Percentiles rank a stretch among this genome's conserved stretches.
phyloP scores from a whole-genome alignment of 2,797 vertebrate species.

The Microctenopoma steveboyesi region DNA sequence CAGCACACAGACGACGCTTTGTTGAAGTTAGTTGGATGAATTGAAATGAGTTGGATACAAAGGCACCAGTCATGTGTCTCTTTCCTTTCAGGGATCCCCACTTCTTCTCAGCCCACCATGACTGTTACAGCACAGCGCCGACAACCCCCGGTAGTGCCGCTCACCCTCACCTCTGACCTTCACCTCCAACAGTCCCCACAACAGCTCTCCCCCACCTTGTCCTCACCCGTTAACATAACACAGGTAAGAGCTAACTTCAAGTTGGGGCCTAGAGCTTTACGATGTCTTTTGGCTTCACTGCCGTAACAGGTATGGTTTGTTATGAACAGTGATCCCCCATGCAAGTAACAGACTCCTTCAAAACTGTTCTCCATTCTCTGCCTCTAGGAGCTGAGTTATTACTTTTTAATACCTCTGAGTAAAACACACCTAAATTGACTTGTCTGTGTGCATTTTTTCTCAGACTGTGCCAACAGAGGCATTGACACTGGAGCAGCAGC shows the following conservation, averaged over 20 bases:
- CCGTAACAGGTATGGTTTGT: too few species aligned
- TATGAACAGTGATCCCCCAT: too few species aligned
- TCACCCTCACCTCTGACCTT: constrained; percentile 89
- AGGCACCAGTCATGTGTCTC: not conserved
- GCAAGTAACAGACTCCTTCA: not conserved
- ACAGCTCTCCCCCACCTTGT: constrained; percentile 90
- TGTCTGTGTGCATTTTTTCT: not conserved
- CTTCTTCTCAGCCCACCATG: constrained; percentile 82
- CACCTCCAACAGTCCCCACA: constrained; percentile 86
- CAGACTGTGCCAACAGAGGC: constrained; percentile 90
- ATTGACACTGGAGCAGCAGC: constrained; percentile 94
- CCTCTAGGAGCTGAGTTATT: not conserved
- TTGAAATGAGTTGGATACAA: not conserved
- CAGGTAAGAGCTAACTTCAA: constrained; percentile 81
- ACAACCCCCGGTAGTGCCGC: constrained; percentile 84
- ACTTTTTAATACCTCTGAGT: not conserved
- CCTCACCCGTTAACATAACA: constrained; percentile 88
- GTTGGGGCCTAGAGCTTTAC: not conserved
- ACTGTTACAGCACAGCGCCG: constrained; percentile 85
- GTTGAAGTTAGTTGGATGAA: too few species aligned
- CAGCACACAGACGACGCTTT: too few species aligned
- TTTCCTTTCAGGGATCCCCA: constrained; percentile 83
- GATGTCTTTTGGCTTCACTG: too few species aligned
- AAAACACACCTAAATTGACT: not conserved
- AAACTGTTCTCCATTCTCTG: not conserved